phyloP scores from a whole-genome alignment of 1,140 invertebrate species.

The Zaprionus capensis region DNA sequence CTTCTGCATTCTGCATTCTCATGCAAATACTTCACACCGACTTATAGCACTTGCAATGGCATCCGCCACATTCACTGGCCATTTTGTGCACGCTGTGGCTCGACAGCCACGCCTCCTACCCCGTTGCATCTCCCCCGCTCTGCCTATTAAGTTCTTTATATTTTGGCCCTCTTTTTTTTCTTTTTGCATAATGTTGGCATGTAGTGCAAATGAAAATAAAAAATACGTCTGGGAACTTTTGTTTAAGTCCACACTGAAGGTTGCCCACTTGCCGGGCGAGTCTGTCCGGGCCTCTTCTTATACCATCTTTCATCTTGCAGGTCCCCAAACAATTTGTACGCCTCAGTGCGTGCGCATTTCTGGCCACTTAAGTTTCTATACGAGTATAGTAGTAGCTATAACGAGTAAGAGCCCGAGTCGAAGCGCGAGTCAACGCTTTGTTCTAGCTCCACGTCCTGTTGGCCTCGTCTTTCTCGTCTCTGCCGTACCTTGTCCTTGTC shows the following conservation, averaged over 20 bases:
- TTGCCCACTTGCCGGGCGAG: conserved; percentile 21
- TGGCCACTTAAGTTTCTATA: conserved; percentile 81
- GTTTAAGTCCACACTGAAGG: conserved; percentile 61
- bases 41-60: conserved; percentile 63
- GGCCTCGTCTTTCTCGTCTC: conserved; percentile 22
- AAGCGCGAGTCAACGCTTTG: conserved; percentile 56
- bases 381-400: conserved; percentile 43
- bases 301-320: conserved; percentile 29
- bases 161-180: conserved; percentile 26
- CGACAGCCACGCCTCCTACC: background rate
- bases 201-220: conserved; percentile 54
- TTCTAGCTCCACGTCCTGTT: conserved; percentile 15
- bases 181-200: conserved; percentile 62
- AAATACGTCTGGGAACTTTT: conserved; percentile 75
- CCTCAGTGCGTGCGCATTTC: conserved; percentile 78
- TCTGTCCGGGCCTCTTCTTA: conserved; percentile 16
- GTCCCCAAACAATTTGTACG: conserved; percentile 79
- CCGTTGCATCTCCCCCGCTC: background rate
- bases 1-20: conserved; percentile 67
- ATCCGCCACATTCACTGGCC: conserved; percentile 59
- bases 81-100: conserved; percentile 9
- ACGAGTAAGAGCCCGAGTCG: conserved; percentile 28
- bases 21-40: conserved; percentile 80
- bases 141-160: conserved; percentile 1
- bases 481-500: conserved; percentile 31